A percentile compares a stretch with the other conserved stretches of the same genome.
Conservation (phyloP, 2,888 invertebrate species). For the Abscondita cerata region DNA sequence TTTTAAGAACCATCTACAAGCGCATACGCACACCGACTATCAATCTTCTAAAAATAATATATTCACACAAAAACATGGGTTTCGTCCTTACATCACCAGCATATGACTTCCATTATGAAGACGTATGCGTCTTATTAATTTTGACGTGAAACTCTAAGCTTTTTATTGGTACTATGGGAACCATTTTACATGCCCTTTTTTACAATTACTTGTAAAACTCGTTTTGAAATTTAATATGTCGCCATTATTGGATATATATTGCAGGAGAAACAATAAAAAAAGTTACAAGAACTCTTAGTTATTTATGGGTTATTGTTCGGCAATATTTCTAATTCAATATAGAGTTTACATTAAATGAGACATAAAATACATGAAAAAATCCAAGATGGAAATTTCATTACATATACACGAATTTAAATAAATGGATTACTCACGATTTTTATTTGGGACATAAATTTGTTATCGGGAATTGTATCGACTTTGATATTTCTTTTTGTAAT, state of each 20-base stretch:
- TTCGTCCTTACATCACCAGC: slow-evolving; percentile 37
- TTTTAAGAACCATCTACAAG: slow-evolving; percentile 35
- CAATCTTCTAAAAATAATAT: slow-evolving; percentile 48
- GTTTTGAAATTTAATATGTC: background rate
- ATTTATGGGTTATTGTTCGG: slow-evolving; percentile 21
- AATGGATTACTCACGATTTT: too few relatives aligned
- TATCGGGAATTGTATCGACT: too few relatives aligned
- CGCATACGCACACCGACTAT: slow-evolving; percentile 46
- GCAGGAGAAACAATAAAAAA: slow-evolving; percentile 13
- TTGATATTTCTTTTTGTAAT: too few relatives aligned
- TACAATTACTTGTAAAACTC: too few relatives aligned
- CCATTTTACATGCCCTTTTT: background rate
- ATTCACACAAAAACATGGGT: slow-evolving; percentile 45
- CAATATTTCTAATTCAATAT: slow-evolving; percentile 23
- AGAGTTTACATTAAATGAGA: slow-evolving; percentile 15
- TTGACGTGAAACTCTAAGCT: slow-evolving; percentile 20
- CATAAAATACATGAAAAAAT: slow-evolving; percentile 11
- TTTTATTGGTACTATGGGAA: slow-evolving; percentile 20
- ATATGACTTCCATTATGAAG: slow-evolving; percentile 38
- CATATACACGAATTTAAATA: too few relatives aligned
- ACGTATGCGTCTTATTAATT: slow-evolving; percentile 36
- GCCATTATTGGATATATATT: slow-evolving; percentile 16
- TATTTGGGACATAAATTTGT: too few relatives aligned
- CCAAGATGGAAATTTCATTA: too few relatives aligned
- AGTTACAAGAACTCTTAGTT: background rate